Evolutionary conservation across 2,888 invertebrate genomes (phyloP), one percentile per base, ranked within the genome.

Genomic region (Frankliniella intonsa): DNA sequence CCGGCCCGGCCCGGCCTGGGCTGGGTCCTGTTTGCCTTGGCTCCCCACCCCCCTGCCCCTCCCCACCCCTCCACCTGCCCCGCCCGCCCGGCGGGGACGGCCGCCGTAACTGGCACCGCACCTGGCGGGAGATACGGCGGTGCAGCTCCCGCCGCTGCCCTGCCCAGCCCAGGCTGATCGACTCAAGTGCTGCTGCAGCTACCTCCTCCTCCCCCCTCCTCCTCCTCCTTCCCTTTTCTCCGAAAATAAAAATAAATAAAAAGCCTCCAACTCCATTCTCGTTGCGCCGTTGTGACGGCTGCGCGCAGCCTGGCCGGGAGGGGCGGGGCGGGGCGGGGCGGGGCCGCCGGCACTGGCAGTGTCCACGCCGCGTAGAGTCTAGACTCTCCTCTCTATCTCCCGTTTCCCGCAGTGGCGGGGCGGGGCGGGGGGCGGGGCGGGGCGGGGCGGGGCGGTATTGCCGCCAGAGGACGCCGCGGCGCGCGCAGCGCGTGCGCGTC

Each of bases 231-330:
- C 69, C 69, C 69, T 76, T 76, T 76, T 76, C 69, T 76, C 69
- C 69, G 69, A 76, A 76, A 76, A 76, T 76, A 76, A 76, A 76
- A 76, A 76, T 76, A 76, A 76, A 25, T 76, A 76, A 76, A 76
- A 76, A 76, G 69, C 69, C 69, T 76, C 69, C 55, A 55, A 55
- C 19, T 55, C 55, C 55, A 55, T 55, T 55, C 69, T 76, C 69
- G 69, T 76, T 76, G 69, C 38, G 25, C 22, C 22, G 62, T 38
- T 62, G 62, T 22, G 69, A 69, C 69, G 69, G 69, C 69, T 76
- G 69, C 25, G 22, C 10, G 69, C 69, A 76, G 69, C 22, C 25
- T 76, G 69, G 38, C 38, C 38, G 38, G 38, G 38, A 5, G 3
- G 38, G 38, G 38, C 38, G 5, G 38, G 38, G 38, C 38, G 5